A percentile compares a stretch with the other conserved stretches of the same genome.
phyloP scores from a whole-genome alignment of 2,113 vertebrate species.

The Microtus montanus region DNA sequence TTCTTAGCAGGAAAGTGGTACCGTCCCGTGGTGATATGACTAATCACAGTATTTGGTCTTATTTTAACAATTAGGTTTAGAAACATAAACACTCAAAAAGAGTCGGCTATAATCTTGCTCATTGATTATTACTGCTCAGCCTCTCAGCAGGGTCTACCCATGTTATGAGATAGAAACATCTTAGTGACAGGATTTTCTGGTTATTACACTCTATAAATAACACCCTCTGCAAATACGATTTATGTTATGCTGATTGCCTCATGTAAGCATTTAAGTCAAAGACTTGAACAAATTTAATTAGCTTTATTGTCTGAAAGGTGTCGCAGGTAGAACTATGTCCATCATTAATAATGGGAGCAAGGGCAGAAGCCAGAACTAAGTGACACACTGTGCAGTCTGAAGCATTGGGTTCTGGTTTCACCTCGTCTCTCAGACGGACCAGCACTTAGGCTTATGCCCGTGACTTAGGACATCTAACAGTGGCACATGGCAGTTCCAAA shows the following conservation, averaged over 20 bases:
- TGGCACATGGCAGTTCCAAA: not conserved
- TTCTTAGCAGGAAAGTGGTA: conserved; percentile 17
- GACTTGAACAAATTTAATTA: not conserved
- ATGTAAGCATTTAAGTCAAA: conserved; percentile 4
- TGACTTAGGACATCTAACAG: not conserved
- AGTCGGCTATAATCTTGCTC: conserved; percentile 25
- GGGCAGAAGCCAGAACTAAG: not conserved
- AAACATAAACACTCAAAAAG: conserved; percentile 14
- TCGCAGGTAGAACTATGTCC: not conserved
- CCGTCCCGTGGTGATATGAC: not conserved
- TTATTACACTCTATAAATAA: conserved; percentile 32
- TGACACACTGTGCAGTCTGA: not conserved
- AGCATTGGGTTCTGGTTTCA: not conserved
- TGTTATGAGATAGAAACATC: conserved; percentile 37
- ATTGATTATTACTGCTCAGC: not conserved
- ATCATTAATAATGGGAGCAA: not conserved
- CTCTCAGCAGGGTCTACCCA: not conserved
- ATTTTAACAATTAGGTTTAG: conserved; percentile 29
- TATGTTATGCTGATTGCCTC: not conserved
- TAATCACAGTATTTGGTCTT: conserved; percentile 6
- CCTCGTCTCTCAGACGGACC: not conserved
- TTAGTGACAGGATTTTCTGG: not conserved
- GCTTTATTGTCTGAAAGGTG: not conserved
- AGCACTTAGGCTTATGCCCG: not conserved
- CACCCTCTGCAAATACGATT: not conserved